Conservation (phyloP, 2,113 vertebrate species). For the Grammomys surdaster region DNA sequence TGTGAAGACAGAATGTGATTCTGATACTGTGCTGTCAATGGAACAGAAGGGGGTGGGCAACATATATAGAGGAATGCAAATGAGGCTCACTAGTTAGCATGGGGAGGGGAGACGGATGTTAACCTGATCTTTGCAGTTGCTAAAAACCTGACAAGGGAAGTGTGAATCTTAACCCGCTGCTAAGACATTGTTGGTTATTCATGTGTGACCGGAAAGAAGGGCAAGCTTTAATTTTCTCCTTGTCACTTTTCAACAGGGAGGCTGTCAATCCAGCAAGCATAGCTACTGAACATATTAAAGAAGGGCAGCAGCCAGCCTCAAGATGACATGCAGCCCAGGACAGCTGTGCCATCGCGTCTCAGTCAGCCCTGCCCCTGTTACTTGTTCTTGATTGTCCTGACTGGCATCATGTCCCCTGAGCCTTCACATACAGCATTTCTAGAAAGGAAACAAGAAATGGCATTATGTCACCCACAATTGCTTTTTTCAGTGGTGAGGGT, state of each 20-base stretch:
- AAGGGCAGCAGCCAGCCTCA: not conserved
- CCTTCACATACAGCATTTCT: not conserved
- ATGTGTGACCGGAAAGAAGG: constrained; percentile 22
- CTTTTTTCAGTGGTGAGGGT: not conserved
- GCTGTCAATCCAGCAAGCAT: not conserved
- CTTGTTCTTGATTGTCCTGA: not conserved
- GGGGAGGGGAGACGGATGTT: not conserved
- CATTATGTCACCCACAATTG: not conserved
- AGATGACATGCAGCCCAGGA: not conserved
- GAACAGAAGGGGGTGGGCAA: not conserved
- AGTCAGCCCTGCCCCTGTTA: not conserved
- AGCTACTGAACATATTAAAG: not conserved
- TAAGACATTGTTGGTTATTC: constrained; percentile 47
- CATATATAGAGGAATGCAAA: constrained; percentile 23
- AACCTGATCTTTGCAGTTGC: constrained; percentile 49
- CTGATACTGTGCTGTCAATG: constrained; percentile 38
- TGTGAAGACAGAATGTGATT: not conserved
- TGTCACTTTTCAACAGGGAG: constrained; percentile 62
- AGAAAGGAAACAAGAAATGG: not conserved
- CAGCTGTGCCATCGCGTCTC: fast-evolving
- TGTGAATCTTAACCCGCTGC: constrained; percentile 64
- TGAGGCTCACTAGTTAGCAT: constrained; percentile 15
- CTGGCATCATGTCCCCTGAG: not conserved
- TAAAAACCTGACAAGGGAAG: constrained; percentile 61
- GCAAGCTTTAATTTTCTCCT: constrained; percentile 62